Conservation (phyloP, 1,140 invertebrate genomes). For the Drosophila cardini region DNA sequence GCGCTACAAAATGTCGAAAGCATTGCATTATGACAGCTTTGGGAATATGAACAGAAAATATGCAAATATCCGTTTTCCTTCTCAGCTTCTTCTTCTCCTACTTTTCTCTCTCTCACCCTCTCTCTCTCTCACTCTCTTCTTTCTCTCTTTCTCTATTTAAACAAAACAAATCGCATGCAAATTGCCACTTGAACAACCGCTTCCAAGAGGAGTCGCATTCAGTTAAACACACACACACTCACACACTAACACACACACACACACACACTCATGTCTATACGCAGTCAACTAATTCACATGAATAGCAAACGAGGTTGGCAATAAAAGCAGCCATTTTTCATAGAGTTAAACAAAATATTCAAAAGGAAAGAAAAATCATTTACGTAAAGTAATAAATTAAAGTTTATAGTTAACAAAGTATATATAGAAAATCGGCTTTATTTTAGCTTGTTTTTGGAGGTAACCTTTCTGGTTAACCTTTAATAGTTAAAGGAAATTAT, state of each 20-base stretch:
- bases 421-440: no score
- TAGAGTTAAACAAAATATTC: not conserved
- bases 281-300: conserved; percentile 1
- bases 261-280: not conserved
- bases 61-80: conserved; percentile 58
- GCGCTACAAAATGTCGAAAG: conserved; percentile 40
- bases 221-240: conserved; percentile 31
- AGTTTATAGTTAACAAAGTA: no score
- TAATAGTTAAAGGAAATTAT: no score
- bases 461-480: no score
- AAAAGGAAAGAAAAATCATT: not conserved
- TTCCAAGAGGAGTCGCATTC: conserved; percentile 45
- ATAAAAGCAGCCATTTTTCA: not conserved
- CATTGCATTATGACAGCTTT: conserved; percentile 69
- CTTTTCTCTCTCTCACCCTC: not conserved
- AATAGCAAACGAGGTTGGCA: conserved; percentile 15
- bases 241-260: conserved; percentile 14
- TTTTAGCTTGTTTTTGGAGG: no score
- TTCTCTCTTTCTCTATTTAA: conserved; percentile 38
- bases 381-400: not conserved
- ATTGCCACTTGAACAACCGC: conserved; percentile 73
- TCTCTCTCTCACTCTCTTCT: not conserved
- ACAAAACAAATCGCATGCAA: conserved; percentile 80
- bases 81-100: no score
- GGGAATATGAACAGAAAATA: conserved; percentile 60